Base-by-base conservation (phyloP, 1,140 invertebrate species). In the Drosophila ogumai region DNA sequence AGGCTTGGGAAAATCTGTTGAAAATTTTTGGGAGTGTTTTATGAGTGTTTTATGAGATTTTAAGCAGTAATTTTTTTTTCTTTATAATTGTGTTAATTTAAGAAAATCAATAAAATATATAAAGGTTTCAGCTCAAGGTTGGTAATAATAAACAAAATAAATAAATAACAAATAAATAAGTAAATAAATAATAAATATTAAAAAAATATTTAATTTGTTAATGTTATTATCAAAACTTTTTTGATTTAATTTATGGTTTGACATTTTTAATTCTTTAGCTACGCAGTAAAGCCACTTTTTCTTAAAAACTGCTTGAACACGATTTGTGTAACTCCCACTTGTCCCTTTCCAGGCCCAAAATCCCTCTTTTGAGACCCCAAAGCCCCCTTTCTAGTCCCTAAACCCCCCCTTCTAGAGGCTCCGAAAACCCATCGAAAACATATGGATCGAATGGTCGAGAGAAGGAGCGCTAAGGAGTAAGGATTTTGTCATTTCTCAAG, bases 401-500 rank as follows among this genome's bases (percentile, higher is more conserved):
- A 55, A n/a, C 1, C 7, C 9, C 9, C 6, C 6, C 13, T 28
- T 25, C n/a, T 17, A 12, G 17, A 31, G 12, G 6, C 55, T 28
- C 38, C 38, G 19, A 46, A 59, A 64, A 17, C 13, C 34, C 61
- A 67, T 67, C 61, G 44, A 57, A 46, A 71, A 71, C 47, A 72
- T 44, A 57, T 67, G 65, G 65, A 58, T 52, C 25, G 3, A 38
- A 47, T 8, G 19, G 12, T 17, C 8, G 15, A 12, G n/a, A 12
- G 25, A 6, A 34, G 4, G 8, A 34, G 25, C n/a, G 49, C 19
- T 40, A 22, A n/a, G 19, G 12, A 71, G 38, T 34, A 69, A 43
- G 68, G 43, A 50, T 69, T 71, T 72, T 72, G 68, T 72, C 66
- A 69, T 71, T 69, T 67, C 50, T 67, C 61, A 60, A 54, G 40